Conservation (phyloP, 1,140 invertebrate genomes). For the Rhynchophorus ferrugineus region DNA sequence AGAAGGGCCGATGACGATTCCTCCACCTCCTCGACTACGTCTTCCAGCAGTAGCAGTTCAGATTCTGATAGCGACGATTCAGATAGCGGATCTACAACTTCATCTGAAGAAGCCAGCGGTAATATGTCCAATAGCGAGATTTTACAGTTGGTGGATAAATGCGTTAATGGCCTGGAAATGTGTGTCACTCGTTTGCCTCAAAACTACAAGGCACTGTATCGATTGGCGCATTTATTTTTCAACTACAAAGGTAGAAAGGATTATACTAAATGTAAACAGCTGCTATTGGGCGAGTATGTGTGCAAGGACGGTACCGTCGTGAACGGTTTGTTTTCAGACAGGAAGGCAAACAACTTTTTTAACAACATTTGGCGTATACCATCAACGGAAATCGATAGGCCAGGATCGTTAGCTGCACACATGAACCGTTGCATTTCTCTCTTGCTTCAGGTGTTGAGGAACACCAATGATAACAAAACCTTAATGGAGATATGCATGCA, state of each 20-base stretch:
- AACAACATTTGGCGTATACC: slow-evolving; percentile 92
- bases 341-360: slow-evolving; percentile 82
- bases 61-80: slow-evolving; percentile 35
- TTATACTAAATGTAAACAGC: slow-evolving; percentile 58
- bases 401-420: slow-evolving; percentile 85
- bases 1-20: slow-evolving; percentile 29
- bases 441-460: slow-evolving; percentile 71
- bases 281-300: slow-evolving; percentile 61
- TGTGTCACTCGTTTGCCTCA: slow-evolving; percentile 79
- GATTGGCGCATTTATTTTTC: slow-evolving; percentile 77
- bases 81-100: slow-evolving; percentile 32
- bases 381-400: slow-evolving; percentile 79
- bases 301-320: slow-evolving; percentile 56
- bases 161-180: slow-evolving; percentile 57
- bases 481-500: slow-evolving; percentile 75
- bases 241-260: slow-evolving; percentile 62
- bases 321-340: slow-evolving; percentile 75
- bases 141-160: slow-evolving; percentile 32
- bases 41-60: slow-evolving; percentile 22
- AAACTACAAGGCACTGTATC: slow-evolving; percentile 88
- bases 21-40: slow-evolving; percentile 17
- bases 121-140: slow-evolving; percentile 35
- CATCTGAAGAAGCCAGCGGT: slow-evolving; percentile 28
- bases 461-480: slow-evolving; percentile 70
- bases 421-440: slow-evolving; percentile 78